These are phyloP conservation scores for Brienomyrus brachyistius DNA, from an alignment of 2,113 vertebrate genomes.

Conservation along the genomic window DNA sequence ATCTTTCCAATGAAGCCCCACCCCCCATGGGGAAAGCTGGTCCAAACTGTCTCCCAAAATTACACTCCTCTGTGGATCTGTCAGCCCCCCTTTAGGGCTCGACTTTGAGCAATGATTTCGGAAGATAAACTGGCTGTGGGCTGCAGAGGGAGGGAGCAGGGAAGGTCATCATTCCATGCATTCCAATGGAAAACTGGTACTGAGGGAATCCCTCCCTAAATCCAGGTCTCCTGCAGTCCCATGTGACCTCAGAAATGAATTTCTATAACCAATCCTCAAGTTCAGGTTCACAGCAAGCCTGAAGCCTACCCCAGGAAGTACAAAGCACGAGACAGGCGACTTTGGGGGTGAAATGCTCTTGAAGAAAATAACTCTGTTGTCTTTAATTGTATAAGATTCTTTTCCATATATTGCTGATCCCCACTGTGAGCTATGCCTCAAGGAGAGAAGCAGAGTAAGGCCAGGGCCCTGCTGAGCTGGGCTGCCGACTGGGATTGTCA, in stretches of 20 bases:
- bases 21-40: not conserved
- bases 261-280: not conserved
- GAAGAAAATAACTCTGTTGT: not conserved
- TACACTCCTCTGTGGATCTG: not conserved
- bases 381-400: not conserved
- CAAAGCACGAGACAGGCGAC: not conserved
- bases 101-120: not conserved
- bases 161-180: not conserved
- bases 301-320: not conserved
- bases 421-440: not conserved
- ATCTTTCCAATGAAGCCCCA: not conserved
- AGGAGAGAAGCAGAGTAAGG: not conserved
- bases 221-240: not conserved
- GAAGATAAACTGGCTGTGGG: not conserved
- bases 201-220: not conserved
- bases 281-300: not conserved
- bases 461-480: not conserved
- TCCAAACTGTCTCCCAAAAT: not conserved
- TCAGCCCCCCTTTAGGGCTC: not conserved
- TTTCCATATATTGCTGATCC: not conserved
- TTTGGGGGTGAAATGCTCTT: not conserved
- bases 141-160: not conserved
- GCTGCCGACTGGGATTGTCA: not conserved
- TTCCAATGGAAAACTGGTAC: not conserved
- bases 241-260: not conserved